Conservation (phyloP, 2,888 invertebrate genomes). For the Nomada flava region DNA sequence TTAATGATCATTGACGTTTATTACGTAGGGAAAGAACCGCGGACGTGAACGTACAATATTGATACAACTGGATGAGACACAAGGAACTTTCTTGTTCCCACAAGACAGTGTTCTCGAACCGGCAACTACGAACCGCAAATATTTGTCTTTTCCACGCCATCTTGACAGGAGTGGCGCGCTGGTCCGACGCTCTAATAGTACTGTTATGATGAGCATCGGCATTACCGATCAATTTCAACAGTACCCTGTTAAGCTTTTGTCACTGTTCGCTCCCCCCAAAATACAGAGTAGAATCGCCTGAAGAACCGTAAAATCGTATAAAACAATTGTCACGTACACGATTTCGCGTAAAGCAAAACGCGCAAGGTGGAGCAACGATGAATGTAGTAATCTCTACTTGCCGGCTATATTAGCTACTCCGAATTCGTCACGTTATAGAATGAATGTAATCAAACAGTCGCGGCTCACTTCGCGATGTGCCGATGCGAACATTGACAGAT, state of each 20-base stretch:
- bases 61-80: constrained; percentile 47
- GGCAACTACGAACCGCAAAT: constrained; percentile 57
- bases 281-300: neutral
- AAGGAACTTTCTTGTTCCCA: constrained; percentile 50
- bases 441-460: constrained; percentile 45
- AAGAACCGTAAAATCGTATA: neutral
- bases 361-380: neutral
- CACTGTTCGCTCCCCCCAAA: neutral
- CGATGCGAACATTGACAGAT: constrained; percentile 13
- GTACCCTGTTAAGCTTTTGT: neutral
- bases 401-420: constrained; percentile 15
- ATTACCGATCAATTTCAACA: neutral
- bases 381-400: constrained; percentile 18
- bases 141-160: constrained; percentile 68
- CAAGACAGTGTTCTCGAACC: constrained; percentile 40
- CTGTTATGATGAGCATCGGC: constrained; percentile 31
- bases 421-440: constrained; percentile 37
- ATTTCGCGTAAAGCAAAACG: neutral
- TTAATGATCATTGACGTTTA: constrained; percentile 18
- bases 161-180: constrained; percentile 62
- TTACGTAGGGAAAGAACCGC: neutral
- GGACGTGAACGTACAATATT: constrained; percentile 43
- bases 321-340: neutral
- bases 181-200: constrained; percentile 22
- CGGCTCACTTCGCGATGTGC: neutral